phyloP scores from a whole-genome alignment of 2,113 vertebrate species.

The Dinomys branickii region DNA sequence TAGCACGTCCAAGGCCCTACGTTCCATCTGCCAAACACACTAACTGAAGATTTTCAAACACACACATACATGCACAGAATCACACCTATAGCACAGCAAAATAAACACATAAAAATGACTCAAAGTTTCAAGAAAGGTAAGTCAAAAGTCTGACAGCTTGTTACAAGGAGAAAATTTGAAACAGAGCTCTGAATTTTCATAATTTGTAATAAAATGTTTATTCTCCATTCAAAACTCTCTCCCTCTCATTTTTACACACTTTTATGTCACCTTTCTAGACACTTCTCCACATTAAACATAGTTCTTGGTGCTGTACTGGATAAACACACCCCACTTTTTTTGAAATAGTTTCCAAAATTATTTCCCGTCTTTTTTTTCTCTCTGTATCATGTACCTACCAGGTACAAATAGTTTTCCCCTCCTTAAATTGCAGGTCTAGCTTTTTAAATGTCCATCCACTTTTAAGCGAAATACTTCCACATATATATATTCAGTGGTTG shows the following conservation, averaged over 20 bases:
- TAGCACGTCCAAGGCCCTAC: not conserved
- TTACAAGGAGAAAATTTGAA: slow-evolving; percentile 12
- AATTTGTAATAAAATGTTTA: not conserved
- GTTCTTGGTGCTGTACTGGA: not conserved
- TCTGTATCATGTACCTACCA: not conserved
- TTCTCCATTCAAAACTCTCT: not conserved
- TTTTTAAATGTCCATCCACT: not conserved
- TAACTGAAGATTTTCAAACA: not conserved
- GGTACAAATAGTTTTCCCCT: not conserved
- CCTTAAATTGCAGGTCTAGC: not conserved
- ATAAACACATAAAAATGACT: not conserved
- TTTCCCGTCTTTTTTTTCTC: not conserved
- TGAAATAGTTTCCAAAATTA: not conserved
- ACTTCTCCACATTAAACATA: not conserved
- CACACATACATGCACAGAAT: not conserved
- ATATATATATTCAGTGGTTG: not conserved
- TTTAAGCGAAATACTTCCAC: slow-evolving; percentile 1
- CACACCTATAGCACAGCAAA: not conserved
- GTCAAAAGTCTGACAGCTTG: not conserved
- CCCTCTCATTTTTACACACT: not conserved
- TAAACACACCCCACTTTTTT: not conserved
- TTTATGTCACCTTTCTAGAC: not conserved
- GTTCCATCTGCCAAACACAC: not conserved
- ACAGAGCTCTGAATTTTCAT: not conserved
- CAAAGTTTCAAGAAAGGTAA: not conserved